Evolutionary conservation across 2,113 vertebrate genomes (phyloP).

Genomic region (Nothoprocta perdicaria): DNA sequence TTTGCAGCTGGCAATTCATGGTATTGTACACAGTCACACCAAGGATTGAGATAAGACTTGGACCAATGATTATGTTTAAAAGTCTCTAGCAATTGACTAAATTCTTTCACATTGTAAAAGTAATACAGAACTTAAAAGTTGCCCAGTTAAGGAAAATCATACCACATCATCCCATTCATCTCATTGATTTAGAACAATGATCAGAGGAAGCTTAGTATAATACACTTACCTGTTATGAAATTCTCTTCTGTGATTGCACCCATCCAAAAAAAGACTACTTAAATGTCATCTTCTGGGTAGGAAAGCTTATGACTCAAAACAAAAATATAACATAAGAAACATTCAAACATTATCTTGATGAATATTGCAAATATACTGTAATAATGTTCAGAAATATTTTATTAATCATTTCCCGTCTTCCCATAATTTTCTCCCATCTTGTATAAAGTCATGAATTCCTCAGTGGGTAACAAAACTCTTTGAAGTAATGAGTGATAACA

Average conservation of each 20-base stretch:
- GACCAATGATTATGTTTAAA: not conserved
- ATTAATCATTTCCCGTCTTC: not conserved
- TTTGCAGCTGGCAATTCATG: not conserved
- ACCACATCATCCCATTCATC: not conserved
- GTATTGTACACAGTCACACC: fast-evolving
- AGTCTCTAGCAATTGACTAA: not conserved
- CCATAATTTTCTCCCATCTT: not conserved
- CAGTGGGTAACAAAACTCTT: conserved; percentile 43
- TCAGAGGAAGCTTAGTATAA: not conserved
- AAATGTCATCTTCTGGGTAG: not conserved
- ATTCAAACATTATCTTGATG: not conserved
- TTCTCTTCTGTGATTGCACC: not conserved
- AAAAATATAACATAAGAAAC: not conserved
- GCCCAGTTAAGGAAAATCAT: not conserved
- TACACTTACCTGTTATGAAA: not conserved
- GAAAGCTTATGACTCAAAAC: not conserved
- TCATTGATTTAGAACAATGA: not conserved
- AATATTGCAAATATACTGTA: not conserved
- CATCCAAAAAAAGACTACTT: not conserved
- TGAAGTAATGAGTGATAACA: not conserved
- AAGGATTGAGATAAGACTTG: not conserved
- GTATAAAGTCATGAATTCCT: conserved; percentile 20
- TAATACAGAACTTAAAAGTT: not conserved
- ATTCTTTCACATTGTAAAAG: not conserved
- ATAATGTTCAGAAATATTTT: not conserved